Base-by-base conservation (phyloP, 2,113 vertebrate species). In the Sorex fumeus region DNA sequence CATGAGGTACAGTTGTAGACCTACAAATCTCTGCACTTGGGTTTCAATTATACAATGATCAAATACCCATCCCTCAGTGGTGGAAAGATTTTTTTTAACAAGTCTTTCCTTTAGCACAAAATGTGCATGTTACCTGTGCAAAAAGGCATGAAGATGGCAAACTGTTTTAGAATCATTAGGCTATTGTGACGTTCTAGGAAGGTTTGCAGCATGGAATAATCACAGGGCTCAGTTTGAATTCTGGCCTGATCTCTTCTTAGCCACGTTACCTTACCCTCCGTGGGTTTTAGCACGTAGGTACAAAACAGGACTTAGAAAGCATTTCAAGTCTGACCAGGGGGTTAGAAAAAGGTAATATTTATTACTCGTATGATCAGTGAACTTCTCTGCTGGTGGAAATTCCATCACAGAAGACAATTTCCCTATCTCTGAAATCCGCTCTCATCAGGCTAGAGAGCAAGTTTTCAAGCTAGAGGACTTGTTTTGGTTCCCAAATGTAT, bases 381-480 rank as follows among this genome's bases (percentile, higher is more conserved):
- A 79, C 19, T 83, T 83, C 91, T 91, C 79, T 47, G 60, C 11
- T 71, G 7, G 0, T 34, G 27, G 82, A 76, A 90, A 69, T 94
- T 67, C 69, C 75, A n/a, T 77, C 93, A 72, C 0, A 28, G 60
- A 47, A 11, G 23, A 74, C 2, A 28, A 21, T 40, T 47, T 85
- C 70, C 16, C 28, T 18, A 18, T 66, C 86, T 69, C 47, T 91
- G 90, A 90, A 92, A 81, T 76, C 43, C 57, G 70, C 40, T 60
- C 30, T 88, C 0, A 0, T 19, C 34, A 47, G 45, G 36, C 34
- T 50, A 76, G 45, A 69, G 72, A 34, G 74, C n/a, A 76, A 28
- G 57, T 27, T 36, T 32, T 32, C 40, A 43, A 8, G 3, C n/a
- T 71, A 8, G 4, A 84, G 27, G 75, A 15, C 27, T 91, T n/a